Conservation (phyloP, 1,140 invertebrate genomes). For the silkworm (Bombyx mori) region ASM3026992v2 NC_085116.1:8172501-8173000, state of each 20-base stretch:
- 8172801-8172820: background rate
- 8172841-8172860: slow-evolving; percentile 3
- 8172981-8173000: background rate
- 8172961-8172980: slow-evolving; percentile 1
- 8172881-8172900: slow-evolving; percentile 1
- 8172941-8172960: background rate
- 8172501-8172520: slow-evolving; percentile 5
- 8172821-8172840: slow-evolving; percentile 7
- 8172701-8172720: background rate
- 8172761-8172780: background rate
- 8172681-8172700: background rate
- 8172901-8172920: slow-evolving; percentile 2
- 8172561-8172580: slow-evolving; percentile 10
- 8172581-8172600: background rate
- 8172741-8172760: background rate
- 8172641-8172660: background rate
- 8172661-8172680: background rate
- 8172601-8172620: background rate
- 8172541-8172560: slow-evolving; percentile 12
- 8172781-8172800: slow-evolving; percentile 5
- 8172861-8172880: background rate
- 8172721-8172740: slow-evolving; percentile 1
- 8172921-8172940: slow-evolving; percentile 4
- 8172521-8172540: slow-evolving; percentile 5
- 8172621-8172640: background rate